phyloP scores from a whole-genome alignment of 2,888 invertebrate genomes.

The Miltochrista miniata region DNA sequence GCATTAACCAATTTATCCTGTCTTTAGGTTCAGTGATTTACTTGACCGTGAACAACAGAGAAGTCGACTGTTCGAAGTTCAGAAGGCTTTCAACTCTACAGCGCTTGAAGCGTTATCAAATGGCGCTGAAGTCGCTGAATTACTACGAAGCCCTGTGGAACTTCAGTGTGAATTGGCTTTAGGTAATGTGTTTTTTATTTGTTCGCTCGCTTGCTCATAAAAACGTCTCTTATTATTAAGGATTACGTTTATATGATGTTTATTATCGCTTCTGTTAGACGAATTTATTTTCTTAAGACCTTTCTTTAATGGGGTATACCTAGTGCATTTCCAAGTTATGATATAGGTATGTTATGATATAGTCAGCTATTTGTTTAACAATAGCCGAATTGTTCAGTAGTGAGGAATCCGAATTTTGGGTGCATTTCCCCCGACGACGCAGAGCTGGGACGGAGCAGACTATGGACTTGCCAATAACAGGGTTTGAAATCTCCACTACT shows the following conservation, averaged over 20 bases:
- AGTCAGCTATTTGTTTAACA: too few relatives aligned
- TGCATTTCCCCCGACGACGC: too few relatives aligned
- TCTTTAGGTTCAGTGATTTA: conserved; percentile 68
- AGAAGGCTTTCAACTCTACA: conserved; percentile 69
- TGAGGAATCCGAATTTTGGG: too few relatives aligned
- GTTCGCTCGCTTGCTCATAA: neutral
- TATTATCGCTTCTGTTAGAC: conserved; percentile 1
- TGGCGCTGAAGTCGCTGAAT: conserved; percentile 55
- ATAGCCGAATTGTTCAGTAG: too few relatives aligned
- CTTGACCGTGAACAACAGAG: conserved; percentile 70
- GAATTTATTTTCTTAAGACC: too few relatives aligned
- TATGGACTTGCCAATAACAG: too few relatives aligned
- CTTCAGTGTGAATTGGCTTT: conserved; percentile 73
- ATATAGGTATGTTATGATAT: too few relatives aligned
- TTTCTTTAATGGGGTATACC: neutral
- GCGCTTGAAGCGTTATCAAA: conserved; percentile 61
- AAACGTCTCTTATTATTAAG: neutral
- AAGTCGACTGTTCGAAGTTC: conserved; percentile 65
- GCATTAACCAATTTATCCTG: neutral
- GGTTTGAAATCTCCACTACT: too few relatives aligned
- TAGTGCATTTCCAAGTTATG: too few relatives aligned
- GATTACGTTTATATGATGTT: conserved; percentile 4
- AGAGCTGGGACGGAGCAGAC: too few relatives aligned
- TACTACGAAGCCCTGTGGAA: conserved; percentile 72
- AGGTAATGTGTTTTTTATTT: conserved; percentile 29